These are phyloP conservation scores for Ceyx cyanopectus DNA, from an alignment of 2,113 vertebrate genomes.

Conservation along the genomic window DNA sequence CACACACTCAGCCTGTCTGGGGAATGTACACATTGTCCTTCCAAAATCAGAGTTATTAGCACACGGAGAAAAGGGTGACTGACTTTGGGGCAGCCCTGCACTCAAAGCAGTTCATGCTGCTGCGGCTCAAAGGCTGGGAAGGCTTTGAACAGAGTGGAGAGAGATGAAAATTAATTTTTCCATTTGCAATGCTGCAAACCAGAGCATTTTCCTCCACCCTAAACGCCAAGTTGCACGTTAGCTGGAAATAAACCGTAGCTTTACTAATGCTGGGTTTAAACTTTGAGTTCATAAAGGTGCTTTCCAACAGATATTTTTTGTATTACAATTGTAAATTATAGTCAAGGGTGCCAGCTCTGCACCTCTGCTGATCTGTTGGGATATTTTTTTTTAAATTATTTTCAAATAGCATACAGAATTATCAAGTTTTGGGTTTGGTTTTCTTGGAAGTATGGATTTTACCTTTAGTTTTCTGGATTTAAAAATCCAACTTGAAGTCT, in stretches of 20 bases:
- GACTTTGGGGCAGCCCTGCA: slow-evolving; percentile 77
- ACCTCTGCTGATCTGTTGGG: background rate
- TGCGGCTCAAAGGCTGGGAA: slow-evolving; percentile 67
- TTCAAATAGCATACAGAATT: background rate
- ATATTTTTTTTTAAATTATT: background rate
- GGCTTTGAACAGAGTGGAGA: slow-evolving; percentile 62
- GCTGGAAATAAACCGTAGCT: slow-evolving; percentile 41
- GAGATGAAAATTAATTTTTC: slow-evolving; percentile 63
- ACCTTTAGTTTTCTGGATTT: background rate
- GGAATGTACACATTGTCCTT: slow-evolving; percentile 87
- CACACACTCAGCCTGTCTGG: slow-evolving; percentile 82
- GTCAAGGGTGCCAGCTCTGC: background rate
- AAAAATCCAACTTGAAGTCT: background rate
- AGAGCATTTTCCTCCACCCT: slow-evolving; percentile 44
- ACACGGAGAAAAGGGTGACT: slow-evolving; percentile 85
- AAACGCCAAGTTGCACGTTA: slow-evolving; percentile 49
- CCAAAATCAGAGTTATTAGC: slow-evolving; percentile 86
- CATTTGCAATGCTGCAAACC: slow-evolving; percentile 51
- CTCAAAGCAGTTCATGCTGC: slow-evolving; percentile 57
- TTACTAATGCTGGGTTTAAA: slow-evolving; percentile 41
- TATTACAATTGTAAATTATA: background rate
- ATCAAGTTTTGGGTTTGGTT: accelerated
- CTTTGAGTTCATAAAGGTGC: background rate
- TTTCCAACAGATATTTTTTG: background rate
- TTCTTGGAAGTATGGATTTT: background rate